Evolutionary conservation across 2,797 vertebrate genomes (phyloP), one percentile per base, ranked within the genome.

Genomic region (Malurus splendens): DNA sequence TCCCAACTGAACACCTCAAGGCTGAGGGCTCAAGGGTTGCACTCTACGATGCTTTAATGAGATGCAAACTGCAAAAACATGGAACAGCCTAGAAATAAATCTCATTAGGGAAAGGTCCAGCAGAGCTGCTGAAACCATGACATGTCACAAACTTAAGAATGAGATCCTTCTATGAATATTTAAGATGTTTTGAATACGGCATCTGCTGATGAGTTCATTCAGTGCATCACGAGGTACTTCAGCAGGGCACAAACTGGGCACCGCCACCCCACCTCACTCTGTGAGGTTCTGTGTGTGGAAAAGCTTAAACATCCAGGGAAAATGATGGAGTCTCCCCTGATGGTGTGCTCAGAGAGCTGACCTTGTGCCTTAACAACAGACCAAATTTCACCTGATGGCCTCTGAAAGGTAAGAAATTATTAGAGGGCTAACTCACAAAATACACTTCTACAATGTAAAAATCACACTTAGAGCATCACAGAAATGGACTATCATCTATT

Each of bases 251-350:
- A n/a, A 56, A 39, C 28, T 52, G 27, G 22, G n/a, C 5, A 80
- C 23, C 0, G 0, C 9, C 6, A 14, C 5, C 9, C 28, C 1
- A 2, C 5, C 7, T 14, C 15, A 28, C 1, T 5, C 20, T 60
- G 23, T n/a, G 36, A 36, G 64, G 18, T 18, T 84, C 28, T 55
- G 18, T 45, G 13, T 25, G 36, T 23, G 23, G 36, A 72, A 57
- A 71, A 77, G 7, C 38, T 90, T 57, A 55, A 65, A 80, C 12
- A 52, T 78, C 23, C 16, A 72, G 25, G 15, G 59, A 72, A 52
- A 65, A 50, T 19, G 24, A 44, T 2, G 18, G 19, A n/a, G 7
- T 36, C 6, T 62, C 18, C 45, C 11, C 11, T 30, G 5, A 25
- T 15, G 11, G 7, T 42, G 12, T 44, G 25, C 47, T 85, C 45